Evolutionary conservation across 2,113 vertebrate species (phyloP), one percentile per base, ranked within the genome.

Genomic region (Connochaetes taurinus): DNA sequence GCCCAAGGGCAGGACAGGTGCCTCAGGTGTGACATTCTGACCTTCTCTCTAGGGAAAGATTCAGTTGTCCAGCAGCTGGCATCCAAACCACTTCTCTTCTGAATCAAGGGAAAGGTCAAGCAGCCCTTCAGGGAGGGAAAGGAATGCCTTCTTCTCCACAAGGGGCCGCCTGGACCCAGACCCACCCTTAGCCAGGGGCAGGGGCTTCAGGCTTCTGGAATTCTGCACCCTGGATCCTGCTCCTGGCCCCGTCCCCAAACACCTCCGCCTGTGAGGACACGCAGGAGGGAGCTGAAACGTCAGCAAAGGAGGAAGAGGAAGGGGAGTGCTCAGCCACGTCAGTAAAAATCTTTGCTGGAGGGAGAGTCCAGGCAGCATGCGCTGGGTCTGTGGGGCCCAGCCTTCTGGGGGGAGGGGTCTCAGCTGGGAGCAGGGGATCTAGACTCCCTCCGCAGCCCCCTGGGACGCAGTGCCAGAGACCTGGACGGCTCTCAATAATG

Each of bases 191-290:
- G 19, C 47, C 19, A 10, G 78, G 3, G 64, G n/a, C 64, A 71
- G 64, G n/a, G n/a, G 64, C 17, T 36, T 36, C 6, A 21, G 17
- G 16, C 15, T 19, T 62, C 43, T 21, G 1, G 40, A 33, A 27
- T 60, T 33, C 19, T 80, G 67, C 45, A 19, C 57, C 67, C 43
- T 8, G 12, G 92, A 64, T 19, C 67, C n/a, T 0, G 0, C 82
- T 12, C 43, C 83, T 25, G 45, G 84, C n/a, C 47, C 17, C 0
- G 5, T 15, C 67, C n/a, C 74, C 29, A 43, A 40, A 58, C 33
- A n/a, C 57, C 8, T 25, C n/a, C 6, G 0, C 2, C 3, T 21
- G 7, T 2, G 14, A 45, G 14, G 60, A 76, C 87, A 45, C 0
- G 2, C 43, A 4, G 1, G 0, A 40, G 33, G 53, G 21, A 60